Evolutionary conservation across 1,140 invertebrate species (phyloP), one percentile per base, ranked within the genome.

Genomic region (Diorhabda carinulata): DNA sequence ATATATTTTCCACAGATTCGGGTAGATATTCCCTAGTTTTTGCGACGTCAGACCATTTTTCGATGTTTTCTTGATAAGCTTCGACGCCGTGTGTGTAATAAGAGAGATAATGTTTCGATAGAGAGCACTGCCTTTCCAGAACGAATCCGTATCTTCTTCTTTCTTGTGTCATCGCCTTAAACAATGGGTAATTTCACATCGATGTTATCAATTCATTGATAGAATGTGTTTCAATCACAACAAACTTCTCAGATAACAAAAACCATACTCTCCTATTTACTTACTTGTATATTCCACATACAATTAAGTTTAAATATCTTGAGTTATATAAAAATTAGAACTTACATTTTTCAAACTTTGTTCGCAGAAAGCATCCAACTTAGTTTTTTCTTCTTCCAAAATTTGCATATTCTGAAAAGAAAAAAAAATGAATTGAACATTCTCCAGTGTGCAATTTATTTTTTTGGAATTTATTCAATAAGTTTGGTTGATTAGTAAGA

Each of bases 121-220:
- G 84, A 2, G 93, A 94, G 78, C 92, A 95, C 76, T 97, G 92
- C 73, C 94, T 86, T 81, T 97, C 94, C 73, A 98, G 83, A 10
- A 97, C 92, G 80, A 97, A 97, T 60, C 95, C 95, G 81, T 97
- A 97, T 74, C 94, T 88, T 68, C 94, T 87, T 70, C 95, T 86
- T 81, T 98, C 95, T 82, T 98, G 95, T 56, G 94, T 93, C 88
- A 97, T 92, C 56, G 95, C 95, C 94, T 97, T 5, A 25, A 45
- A 68, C 5, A 57, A 10, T 42, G 9, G 25, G 25, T 25, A 25
- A 25, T 25, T 25, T 25, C 25, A 25, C 25, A 25, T 25, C 25
- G 25, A 25, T 25, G 25, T 25, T 25, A 25, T 25, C 25, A 25
- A 25, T 1, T 25, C 25, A 25, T 25, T 25, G 25, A 25, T 25